Conservation (phyloP, 2,113 vertebrate species). For the Brachyistius frenatus region DNA sequence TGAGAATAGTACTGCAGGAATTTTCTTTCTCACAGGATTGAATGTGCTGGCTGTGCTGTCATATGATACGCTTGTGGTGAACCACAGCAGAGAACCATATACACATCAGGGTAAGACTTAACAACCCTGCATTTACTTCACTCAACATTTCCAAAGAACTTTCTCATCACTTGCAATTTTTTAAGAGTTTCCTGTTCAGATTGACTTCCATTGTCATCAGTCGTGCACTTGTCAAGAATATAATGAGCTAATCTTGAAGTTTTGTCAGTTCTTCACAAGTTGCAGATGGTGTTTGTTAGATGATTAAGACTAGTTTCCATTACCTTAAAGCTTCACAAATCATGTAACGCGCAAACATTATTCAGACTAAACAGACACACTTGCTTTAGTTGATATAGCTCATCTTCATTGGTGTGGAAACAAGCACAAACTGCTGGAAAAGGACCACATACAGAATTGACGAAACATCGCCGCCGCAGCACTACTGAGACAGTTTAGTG, state of each 20-base stretch:
- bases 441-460: conserved; percentile 24
- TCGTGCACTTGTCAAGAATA: background rate
- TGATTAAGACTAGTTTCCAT: conserved; percentile 7
- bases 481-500: background rate
- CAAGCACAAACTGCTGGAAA: conserved; percentile 13
- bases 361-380: background rate
- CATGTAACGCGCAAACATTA: background rate
- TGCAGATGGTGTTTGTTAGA: background rate
- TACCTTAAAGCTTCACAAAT: background rate
- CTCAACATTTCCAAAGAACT: conserved; percentile 46
- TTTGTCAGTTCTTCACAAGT: background rate
- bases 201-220: background rate
- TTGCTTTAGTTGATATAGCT: conserved; percentile 9
- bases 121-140: conserved; percentile 58
- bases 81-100: conserved; percentile 68
- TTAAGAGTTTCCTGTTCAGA: background rate
- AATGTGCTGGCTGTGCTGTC: conserved; percentile 66
- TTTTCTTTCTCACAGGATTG: conserved; percentile 48
- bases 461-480: background rate
- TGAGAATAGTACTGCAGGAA: conserved; percentile 38
- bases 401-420: background rate
- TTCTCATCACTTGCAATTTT: conserved; percentile 20
- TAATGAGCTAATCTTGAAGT: background rate
- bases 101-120: conserved; percentile 59
- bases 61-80: conserved; percentile 80